Percentiles rank a stretch among this genome's conserved stretches.
Evolutionary conservation across 2,797 vertebrate genomes (phyloP).

Genomic region (Linurgus olivaceus): DNA sequence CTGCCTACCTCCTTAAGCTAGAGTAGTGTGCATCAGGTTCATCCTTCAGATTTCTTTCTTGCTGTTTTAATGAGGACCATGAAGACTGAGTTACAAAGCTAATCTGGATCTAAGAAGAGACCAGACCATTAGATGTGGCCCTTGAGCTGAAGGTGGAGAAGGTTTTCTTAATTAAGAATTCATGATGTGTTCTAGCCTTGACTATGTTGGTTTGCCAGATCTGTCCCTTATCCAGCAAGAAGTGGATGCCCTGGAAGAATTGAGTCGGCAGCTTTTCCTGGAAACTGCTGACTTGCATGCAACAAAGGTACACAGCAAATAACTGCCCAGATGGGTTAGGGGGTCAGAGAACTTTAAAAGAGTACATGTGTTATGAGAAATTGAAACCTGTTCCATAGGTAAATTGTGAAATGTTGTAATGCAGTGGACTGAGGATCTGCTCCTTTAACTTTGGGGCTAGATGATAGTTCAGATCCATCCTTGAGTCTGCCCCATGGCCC

Average conservation of each 20-base stretch:
- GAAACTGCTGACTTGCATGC: slow-evolving; percentile 96
- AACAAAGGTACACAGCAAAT: slow-evolving; percentile 85
- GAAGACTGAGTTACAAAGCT: neutral
- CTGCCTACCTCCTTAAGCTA: neutral
- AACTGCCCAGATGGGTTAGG: neutral
- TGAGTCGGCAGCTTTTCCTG: slow-evolving; percentile 96
- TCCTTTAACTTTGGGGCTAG: neutral
- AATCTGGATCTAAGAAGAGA: neutral
- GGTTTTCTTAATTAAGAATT: neutral
- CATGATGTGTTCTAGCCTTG: slow-evolving; percentile 65
- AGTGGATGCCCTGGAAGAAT: slow-evolving; percentile 94
- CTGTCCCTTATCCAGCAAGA: slow-evolving; percentile 95
- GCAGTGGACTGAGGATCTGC: neutral
- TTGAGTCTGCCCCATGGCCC: neutral
- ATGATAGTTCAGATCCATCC: neutral
- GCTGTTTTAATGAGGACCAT: neutral
- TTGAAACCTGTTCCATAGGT: neutral
- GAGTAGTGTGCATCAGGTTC: neutral
- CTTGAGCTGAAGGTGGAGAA: neutral
- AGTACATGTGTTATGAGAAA: neutral
- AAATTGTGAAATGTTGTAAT: neutral
- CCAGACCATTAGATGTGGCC: neutral
- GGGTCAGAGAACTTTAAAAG: neutral
- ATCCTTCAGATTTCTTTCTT: neutral
- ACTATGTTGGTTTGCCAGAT: slow-evolving; percentile 80